Evolutionary conservation across 1,140 invertebrate genomes (phyloP), one percentile per base, ranked within the genome.

Genomic region (Drosophila prosaltans): DNA sequence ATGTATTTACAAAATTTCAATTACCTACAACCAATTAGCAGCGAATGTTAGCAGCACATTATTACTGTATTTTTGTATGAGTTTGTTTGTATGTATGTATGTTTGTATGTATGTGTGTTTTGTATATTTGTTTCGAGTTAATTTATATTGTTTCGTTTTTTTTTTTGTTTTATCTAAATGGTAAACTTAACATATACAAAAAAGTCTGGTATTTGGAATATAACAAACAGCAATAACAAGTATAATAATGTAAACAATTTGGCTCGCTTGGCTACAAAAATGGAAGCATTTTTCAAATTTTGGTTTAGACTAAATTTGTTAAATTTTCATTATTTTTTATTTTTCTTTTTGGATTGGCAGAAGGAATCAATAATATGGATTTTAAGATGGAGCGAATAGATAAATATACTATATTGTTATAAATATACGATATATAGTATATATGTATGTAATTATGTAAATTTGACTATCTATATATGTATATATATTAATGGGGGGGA

Each of bases 391-490:
- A 16, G 21, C 21, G 24, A 51, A 24, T 51, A 51, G 45, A 26
- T 48, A 48, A 48, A 48, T 24, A 48, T 24, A 51, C 45, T 51
- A 51, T 45, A 45, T 21, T 45, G 43, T 16, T 45, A 45, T 71
- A 32, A 61, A 48, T 74, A 11, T 74, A 48, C 48, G 55, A 24
- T 65, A 32, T 69, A 54, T 3, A 39, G 58, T 69, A 68, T 67
- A 74, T 45, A 67, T 65, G 32, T 54, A 73, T 40, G 43, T 74
- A 58, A 6, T 41, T 55, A 36, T 75, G 65, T 69, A 51, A 62
- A 57, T 75, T 74, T 41, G 63, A 59, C 16, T 28, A 66, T 68
- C 73, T 76, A 69, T 9, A 59, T 76, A 74, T 57, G 43, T 67
- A 67, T 60, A 10, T 66, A 69, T 58, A 45, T 65, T 32, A 21